Percentiles rank a stretch among this genome's conserved stretches.
These are phyloP conservation scores for Aix galericulata DNA, from an alignment of 2,113 vertebrate genomes.

Conservation along the genomic window DNA sequence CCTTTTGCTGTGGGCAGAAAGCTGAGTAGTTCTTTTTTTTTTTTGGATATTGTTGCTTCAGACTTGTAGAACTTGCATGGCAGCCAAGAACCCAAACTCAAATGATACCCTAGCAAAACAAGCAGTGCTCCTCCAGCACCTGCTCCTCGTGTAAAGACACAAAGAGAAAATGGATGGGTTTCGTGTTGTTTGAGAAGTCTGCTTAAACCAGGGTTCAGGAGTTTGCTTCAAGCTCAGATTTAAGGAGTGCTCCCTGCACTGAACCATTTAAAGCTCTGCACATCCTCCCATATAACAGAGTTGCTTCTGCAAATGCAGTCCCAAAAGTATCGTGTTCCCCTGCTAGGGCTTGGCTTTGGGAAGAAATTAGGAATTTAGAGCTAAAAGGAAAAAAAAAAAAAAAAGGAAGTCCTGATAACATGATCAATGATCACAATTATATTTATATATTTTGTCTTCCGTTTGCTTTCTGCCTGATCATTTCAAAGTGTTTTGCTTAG, in stretches of 20 bases:
- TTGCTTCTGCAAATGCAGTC: not conserved
- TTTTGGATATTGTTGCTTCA: not conserved
- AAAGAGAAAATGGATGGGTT: not conserved
- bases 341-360: not conserved
- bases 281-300: accelerated
- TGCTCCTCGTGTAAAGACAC: not conserved
- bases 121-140: not conserved
- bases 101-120: not conserved
- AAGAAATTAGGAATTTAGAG: not conserved
- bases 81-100: constrained; percentile 6
- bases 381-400: not conserved
- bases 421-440: not conserved
- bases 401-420: not conserved
- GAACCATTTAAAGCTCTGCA: not conserved
- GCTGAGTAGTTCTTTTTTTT: not conserved
- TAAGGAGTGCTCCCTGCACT: not conserved
- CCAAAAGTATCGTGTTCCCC: not conserved
- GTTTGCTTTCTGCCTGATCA: not conserved
- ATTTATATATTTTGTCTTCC: not conserved
- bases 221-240: not conserved
- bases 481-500: not conserved
- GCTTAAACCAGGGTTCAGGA: not conserved
- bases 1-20: not conserved
- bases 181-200: not conserved
- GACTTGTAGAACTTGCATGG: constrained; percentile 29